Evolutionary conservation across 2,888 invertebrate species (phyloP).

Genomic region (Beris chalybata): DNA sequence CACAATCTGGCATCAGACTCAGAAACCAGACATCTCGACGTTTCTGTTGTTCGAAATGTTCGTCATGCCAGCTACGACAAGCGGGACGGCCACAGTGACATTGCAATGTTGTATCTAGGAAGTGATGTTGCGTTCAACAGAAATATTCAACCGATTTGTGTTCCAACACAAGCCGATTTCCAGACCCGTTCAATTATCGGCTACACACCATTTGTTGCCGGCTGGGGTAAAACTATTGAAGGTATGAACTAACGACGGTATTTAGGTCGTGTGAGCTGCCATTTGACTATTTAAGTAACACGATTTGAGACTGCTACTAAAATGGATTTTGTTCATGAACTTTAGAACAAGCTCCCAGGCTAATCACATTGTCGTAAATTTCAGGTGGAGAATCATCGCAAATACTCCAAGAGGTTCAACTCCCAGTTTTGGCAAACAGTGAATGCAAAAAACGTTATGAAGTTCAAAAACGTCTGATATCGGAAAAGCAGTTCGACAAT

Average conservation of each 20-base stretch:
- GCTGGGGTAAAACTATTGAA: constrained; percentile 50
- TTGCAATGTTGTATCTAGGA: constrained; percentile 71
- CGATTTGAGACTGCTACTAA: too few species aligned
- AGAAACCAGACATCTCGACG: constrained; percentile 60
- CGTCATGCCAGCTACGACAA: constrained; percentile 47
- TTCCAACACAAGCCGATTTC: constrained; percentile 63
- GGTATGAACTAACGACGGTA: constrained; percentile 17
- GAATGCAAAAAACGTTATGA: constrained; percentile 59
- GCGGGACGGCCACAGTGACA: constrained; percentile 68
- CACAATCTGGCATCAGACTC: constrained; percentile 64
- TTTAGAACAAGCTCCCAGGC: background rate
- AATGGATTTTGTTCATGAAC: background rate
- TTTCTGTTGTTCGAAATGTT: constrained; percentile 57
- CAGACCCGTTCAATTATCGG: constrained; percentile 60
- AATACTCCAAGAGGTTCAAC: constrained; percentile 67
- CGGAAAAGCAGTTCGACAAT: constrained; percentile 50
- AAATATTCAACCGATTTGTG: constrained; percentile 67
- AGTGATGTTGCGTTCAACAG: constrained; percentile 60
- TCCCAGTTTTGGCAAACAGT: constrained; percentile 68
- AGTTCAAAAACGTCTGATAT: constrained; percentile 44
- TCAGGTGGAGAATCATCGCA: constrained; percentile 70
- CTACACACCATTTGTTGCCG: constrained; percentile 68
- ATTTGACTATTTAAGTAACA: too few species aligned
- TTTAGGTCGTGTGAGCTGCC: too few species aligned
- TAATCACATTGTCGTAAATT: background rate